Evolutionary conservation across 2,797 vertebrate genomes (phyloP), one percentile per base, ranked within the genome.

Genomic region (Arrhamphus sclerolepis): DNA sequence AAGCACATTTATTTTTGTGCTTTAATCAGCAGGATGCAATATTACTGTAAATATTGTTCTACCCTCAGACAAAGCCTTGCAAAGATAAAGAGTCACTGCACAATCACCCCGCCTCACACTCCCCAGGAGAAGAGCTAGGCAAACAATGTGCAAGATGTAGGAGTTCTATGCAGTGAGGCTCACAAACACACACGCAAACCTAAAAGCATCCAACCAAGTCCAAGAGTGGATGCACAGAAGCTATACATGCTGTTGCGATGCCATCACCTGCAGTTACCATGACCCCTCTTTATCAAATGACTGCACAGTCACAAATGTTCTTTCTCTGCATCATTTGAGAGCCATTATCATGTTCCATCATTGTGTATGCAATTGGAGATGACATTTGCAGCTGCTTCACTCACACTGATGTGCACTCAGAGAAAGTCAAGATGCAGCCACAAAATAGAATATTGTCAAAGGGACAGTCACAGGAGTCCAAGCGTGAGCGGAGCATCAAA

Each of bases 281-380:
- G 75, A 84, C 84, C 84, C 73, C 70, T 86, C 75, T 84, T 83
- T 66, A 70, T 85, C 66, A 84, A 89, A 85, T 79, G 68, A 76
- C 66, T 75, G 80, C 64, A 58, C 38, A 66, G 78, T 71, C 78
- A 74, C 78, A 80, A 85, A 83, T 85, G 75, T 77, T 81, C 71
- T 64, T 66, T 62, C 53, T 61, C 62, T 78, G 72, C 40, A 16
- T 81, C 84, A 77, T 87, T 83, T 66, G 31, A 82, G 68, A 63
- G 71, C 80, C 78, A 80, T 89, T 83, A 83, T 72, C 60, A 47
- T 1, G 46, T 5, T 56, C 80, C 76, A 81, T 86, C 85, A 81
- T 68, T 69, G 49, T 38, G 73, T 72, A 63, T 56, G 64, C 61
- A 76, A 64, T 77, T 81, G 55, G 31, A 78, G 54, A 65, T 64